Base-by-base conservation (phyloP, 2,888 invertebrate species). In the Eupithecia insigniata region DNA sequence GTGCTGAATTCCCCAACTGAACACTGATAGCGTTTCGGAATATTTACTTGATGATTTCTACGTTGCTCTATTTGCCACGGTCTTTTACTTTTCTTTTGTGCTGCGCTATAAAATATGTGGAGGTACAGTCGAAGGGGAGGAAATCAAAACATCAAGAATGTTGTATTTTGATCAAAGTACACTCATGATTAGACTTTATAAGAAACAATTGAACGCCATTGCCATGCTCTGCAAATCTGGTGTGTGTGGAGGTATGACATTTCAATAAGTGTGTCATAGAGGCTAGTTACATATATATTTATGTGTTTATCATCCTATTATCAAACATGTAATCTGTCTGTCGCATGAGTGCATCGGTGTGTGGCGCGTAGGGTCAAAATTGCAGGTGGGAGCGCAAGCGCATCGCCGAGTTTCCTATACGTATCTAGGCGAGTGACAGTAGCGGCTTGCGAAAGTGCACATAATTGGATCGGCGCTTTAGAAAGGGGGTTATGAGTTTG, bases 401-500 rank as follows among this genome's bases (percentile, higher is more conserved):
- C 89, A 89, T 89, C 86, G 71, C 66, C 66, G 87, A 90, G 93
- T 93, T 92, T 92, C 91, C 93, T 93, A 93, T 91, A 89, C 89
- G 92, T 93, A 93, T 93, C 93, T 94, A 94, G 94, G 94, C 93
- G 90, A 93, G 91, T 91, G 93, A 92, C 93, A 92, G 93, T 92
- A 92, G 92, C 90, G 87, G 90, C 92, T 93, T 92, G 93, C 93
- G 94, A 94, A 94, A 94, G 94, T 94, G 93, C 93, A 94, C 92
- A 94, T 93, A 93, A 94, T 94, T 94, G 93, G 92, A 93, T 93
- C 93, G 92, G 89, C 87, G 92, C 94, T 93, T 92, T 93, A 92
- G 93, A 93, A 94, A 94, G 93, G 93, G 94, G 94, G 94, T 94
- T 94, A 94, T 91, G 94, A 93, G 94, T 93, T 93, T 92, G 93